Evolutionary conservation across 2,797 vertebrate genomes (phyloP).

Genomic region (Glossophaga mutica): DNA sequence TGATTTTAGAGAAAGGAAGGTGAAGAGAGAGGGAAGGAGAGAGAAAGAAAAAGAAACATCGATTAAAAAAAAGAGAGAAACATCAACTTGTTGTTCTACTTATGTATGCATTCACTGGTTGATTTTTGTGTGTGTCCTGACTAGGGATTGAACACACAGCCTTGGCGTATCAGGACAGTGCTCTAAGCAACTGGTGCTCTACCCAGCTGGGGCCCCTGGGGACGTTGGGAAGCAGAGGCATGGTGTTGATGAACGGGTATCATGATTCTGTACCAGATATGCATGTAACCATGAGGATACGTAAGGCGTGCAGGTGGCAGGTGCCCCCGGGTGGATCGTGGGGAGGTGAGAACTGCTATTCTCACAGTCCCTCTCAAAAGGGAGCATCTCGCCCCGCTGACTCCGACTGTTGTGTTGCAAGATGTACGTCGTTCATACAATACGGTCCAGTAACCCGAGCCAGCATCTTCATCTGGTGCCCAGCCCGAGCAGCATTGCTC

Average conservation of each 20-base stretch:
- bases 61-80: not conserved
- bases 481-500: not conserved
- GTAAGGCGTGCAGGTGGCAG: not conserved
- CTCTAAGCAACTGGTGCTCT: not conserved
- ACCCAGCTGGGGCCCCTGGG: not conserved
- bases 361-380: not conserved
- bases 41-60: too few species aligned
- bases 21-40: not conserved
- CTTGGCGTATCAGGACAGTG: not conserved
- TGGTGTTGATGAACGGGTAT: not conserved
- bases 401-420: not conserved
- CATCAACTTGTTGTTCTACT: not conserved
- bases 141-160: not conserved
- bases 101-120: not conserved
- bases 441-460: not conserved
- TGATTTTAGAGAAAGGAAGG: not conserved
- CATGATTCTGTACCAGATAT: accelerated
- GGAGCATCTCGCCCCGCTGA: not conserved
- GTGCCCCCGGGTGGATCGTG: not conserved
- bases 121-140: not conserved
- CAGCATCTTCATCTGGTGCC: not conserved
- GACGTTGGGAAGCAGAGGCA: not conserved
- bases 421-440: not conserved
- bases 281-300: not conserved
- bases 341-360: not conserved